Percentiles rank a stretch among this genome's conserved stretches.
Conservation (phyloP, 2,888 invertebrate species). For the Ennomos erosarius region DNA sequence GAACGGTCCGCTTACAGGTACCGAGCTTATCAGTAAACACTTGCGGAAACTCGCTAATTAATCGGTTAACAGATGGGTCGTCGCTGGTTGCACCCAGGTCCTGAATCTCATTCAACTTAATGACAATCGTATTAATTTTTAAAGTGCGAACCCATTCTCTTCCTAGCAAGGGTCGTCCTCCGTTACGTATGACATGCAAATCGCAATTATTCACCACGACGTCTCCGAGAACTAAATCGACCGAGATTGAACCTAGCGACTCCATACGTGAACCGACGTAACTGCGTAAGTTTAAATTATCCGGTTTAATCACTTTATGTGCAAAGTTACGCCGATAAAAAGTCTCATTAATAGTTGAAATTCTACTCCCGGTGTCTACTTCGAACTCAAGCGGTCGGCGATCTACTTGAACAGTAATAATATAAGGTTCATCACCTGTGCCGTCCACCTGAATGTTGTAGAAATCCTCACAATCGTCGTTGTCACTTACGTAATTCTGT, state of each 20-base stretch:
- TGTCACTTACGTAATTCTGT: constrained; percentile 2
- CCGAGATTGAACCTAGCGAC: not conserved
- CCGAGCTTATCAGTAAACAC: constrained; percentile 32
- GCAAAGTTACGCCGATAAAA: constrained; percentile 1
- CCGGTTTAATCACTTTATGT: no score
- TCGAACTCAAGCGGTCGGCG: not conserved
- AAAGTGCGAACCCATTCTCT: not conserved
- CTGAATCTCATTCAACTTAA: not conserved
- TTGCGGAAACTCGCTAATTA: constrained; percentile 27
- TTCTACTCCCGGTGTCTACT: not conserved
- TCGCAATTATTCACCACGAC: not conserved
- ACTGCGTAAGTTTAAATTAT: not conserved
- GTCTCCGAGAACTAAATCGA: no score
- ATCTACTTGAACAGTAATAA: not conserved
- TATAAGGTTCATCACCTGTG: constrained; percentile 1
- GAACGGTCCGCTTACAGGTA: constrained; percentile 28
- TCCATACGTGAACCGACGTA: constrained; percentile 2
- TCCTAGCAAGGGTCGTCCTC: not conserved
- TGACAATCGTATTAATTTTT: not conserved
- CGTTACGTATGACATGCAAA: not conserved
- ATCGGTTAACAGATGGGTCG: not conserved
- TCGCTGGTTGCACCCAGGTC: not conserved
- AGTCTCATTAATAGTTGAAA: not conserved
- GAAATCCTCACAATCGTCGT: not conserved
- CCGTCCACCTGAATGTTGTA: constrained; percentile 1